These are phyloP conservation scores for Platycnemis pennipes DNA, from an alignment of 2,888 invertebrate genomes.

Conservation along the genomic window DNA sequence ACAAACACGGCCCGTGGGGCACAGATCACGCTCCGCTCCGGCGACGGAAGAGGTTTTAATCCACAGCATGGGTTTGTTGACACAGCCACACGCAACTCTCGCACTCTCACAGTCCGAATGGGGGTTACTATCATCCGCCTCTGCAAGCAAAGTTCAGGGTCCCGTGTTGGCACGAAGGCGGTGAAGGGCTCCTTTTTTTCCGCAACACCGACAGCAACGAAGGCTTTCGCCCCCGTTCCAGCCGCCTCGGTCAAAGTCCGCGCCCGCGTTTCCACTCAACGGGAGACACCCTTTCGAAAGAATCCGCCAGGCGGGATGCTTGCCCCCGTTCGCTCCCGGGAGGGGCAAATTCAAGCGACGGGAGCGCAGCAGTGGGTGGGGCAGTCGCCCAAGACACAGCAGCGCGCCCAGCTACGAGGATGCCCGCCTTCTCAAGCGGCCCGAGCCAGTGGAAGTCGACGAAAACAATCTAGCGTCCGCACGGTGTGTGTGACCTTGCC, in stretches of 20 bases:
- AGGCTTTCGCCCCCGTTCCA: conserved; percentile 27
- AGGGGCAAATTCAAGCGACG: conserved; percentile 50
- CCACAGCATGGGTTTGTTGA: background rate
- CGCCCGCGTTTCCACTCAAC: background rate
- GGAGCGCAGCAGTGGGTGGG: conserved; percentile 33
- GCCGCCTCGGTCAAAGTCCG: background rate
- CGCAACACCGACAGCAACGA: background rate
- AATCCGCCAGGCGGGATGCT: background rate
- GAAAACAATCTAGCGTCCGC: conserved; percentile 36
- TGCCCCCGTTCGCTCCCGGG: conserved; percentile 4
- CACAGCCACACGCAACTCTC: background rate
- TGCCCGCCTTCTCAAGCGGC: conserved; percentile 3
- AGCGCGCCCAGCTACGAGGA: conserved; percentile 33
- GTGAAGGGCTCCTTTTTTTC: background rate
- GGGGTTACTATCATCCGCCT: conserved; percentile 20
- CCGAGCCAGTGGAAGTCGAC: conserved; percentile 48
- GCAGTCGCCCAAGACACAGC: background rate
- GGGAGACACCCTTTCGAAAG: background rate
- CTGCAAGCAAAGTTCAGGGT: conserved; percentile 53
- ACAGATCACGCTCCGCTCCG: background rate
- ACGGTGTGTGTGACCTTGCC: conserved; percentile 57
- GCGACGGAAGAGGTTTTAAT: background rate
- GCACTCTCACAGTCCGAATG: background rate
- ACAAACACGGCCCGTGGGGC: background rate
- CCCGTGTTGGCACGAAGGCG: background rate